Conservation (phyloP, 2,797 vertebrate species). For the Hydrophis major region DNA sequence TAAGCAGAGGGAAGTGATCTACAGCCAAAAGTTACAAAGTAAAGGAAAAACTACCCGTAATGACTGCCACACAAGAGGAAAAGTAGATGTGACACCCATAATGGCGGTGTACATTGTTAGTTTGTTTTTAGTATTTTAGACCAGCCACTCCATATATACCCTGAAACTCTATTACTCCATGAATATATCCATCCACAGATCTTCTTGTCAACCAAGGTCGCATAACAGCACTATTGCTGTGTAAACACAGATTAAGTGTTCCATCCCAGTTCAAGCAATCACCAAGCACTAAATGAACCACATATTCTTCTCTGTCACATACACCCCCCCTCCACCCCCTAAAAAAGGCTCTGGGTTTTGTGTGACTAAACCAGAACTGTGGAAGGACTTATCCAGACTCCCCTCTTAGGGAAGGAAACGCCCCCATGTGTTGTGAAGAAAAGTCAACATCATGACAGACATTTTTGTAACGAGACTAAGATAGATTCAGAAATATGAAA, state of each 20-base stretch:
- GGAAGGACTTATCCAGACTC: background rate
- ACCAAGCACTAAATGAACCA: constrained; percentile 31
- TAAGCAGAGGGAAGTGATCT: background rate
- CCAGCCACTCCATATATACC: constrained; percentile 9
- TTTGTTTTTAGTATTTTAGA: constrained; percentile 29
- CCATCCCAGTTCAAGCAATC: constrained; percentile 46
- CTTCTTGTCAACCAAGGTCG: constrained; percentile 37
- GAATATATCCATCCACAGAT: constrained; percentile 40
- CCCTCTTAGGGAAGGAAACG: background rate
- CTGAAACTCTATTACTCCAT: constrained; percentile 43
- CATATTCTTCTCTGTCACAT: constrained; percentile 34
- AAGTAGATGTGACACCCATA: background rate
- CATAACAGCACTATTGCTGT: constrained; percentile 38
- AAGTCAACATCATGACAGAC: background rate
- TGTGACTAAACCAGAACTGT: background rate
- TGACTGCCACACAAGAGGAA: background rate
- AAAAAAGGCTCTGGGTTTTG: constrained; percentile 22
- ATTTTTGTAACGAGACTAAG: background rate
- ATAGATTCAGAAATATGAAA: background rate
- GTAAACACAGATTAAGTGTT: constrained; percentile 57
- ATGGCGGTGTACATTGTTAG: background rate
- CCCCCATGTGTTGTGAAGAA: background rate
- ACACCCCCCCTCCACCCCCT: background rate
- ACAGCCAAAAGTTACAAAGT: background rate
- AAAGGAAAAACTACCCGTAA: background rate